A percentile compares a stretch with the other conserved stretches of the same genome.
phyloP scores from a whole-genome alignment of 2,888 invertebrate species.

The Branchellion lobata region DNA sequence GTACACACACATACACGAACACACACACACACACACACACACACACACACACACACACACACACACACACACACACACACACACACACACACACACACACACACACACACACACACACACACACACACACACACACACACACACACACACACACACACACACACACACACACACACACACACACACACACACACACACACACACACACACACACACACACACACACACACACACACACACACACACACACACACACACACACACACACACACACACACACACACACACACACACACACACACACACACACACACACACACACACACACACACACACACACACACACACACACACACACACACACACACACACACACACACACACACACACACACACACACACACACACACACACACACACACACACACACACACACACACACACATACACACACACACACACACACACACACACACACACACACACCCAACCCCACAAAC shows the following conservation, averaged over 20 bases:
- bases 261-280: not conserved
- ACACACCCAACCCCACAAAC: not conserved
- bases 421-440: constrained; percentile 12
- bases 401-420: constrained; percentile 14
- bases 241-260: constrained; percentile 28
- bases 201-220: constrained; percentile 9
- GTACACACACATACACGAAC: not conserved
- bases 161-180: constrained; percentile 19
- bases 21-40: not conserved
- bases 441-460: not conserved
- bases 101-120: not conserved
- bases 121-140: not conserved
- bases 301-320: not conserved
- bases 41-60: constrained; percentile 3
- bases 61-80: constrained; percentile 20
- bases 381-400: constrained; percentile 6
- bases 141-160: constrained; percentile 7
- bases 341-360: not conserved
- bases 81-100: not conserved
- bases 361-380: not conserved
- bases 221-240: not conserved
- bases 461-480: not conserved
- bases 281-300: constrained; percentile 9
- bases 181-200: not conserved
- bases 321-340: constrained; percentile 25